Percentiles rank a stretch among this genome's conserved stretches.
These are phyloP conservation scores for Isichthys henryi DNA, from an alignment of 2,113 vertebrate species.

Conservation along the genomic window DNA sequence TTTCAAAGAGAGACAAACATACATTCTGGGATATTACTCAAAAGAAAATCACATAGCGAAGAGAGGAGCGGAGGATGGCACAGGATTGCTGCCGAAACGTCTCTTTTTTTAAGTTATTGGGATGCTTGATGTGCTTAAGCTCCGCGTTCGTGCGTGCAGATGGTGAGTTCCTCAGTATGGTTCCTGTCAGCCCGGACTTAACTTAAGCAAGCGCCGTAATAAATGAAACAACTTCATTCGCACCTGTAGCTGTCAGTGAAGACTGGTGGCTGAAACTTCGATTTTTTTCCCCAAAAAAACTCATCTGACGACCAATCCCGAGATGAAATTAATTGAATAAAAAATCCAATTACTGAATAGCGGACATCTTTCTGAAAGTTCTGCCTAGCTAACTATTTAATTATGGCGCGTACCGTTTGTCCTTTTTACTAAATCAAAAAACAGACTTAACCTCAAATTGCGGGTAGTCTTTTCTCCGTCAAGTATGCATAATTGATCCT, in stretches of 20 bases:
- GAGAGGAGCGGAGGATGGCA: conserved; percentile 47
- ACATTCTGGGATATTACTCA: conserved; percentile 28
- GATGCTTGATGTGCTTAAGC: conserved; percentile 54
- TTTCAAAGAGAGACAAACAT: conserved; percentile 29
- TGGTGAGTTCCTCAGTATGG: not conserved
- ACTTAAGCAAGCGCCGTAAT: not conserved
- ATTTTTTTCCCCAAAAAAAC: not conserved
- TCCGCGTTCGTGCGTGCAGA: conserved; percentile 36
- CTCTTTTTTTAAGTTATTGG: conserved; percentile 49
- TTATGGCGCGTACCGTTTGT: not conserved
- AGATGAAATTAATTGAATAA: not conserved
- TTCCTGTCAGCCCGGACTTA: not conserved
- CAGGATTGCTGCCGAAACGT: conserved; percentile 23
- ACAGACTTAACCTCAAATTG: not conserved
- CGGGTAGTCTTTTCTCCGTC: not conserved
- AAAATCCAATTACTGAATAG: not conserved
- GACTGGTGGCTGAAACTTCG: not conserved
- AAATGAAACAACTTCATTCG: not conserved
- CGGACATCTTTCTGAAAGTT: not conserved
- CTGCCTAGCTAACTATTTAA: not conserved
- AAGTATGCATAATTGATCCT: not conserved
- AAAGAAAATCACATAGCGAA: conserved; percentile 16
- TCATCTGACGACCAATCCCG: not conserved
- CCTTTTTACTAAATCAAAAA: not conserved
- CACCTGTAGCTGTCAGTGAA: not conserved